Evolutionary conservation across 2,113 vertebrate species (phyloP).

Genomic region (Pseudonaja textilis): DNA sequence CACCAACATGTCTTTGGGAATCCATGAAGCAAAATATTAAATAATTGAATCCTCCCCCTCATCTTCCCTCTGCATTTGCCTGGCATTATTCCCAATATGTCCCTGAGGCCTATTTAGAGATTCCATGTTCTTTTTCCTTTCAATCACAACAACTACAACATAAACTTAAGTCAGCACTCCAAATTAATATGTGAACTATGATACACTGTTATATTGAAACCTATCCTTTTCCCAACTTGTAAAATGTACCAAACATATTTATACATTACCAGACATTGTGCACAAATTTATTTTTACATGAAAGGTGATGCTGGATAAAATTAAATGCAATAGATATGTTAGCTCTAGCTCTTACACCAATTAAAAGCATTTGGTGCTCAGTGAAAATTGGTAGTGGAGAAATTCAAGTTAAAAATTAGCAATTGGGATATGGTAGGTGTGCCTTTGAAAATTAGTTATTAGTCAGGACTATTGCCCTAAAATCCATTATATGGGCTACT

Average conservation of each 20-base stretch:
- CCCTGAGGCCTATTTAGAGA: not conserved
- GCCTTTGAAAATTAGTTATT: not conserved
- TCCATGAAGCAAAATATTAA: not conserved
- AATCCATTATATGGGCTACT: not conserved
- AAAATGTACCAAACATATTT: not conserved
- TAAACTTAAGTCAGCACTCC: not conserved
- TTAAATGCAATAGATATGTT: not conserved
- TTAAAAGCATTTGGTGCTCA: not conserved
- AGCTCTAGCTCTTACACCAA: not conserved
- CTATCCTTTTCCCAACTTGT: not conserved
- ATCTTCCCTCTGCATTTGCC: not conserved
- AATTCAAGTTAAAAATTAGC: not conserved
- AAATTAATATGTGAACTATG: not conserved
- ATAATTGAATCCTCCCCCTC: not conserved
- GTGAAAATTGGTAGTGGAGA: not conserved
- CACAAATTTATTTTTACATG: not conserved
- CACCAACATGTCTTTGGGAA: not conserved
- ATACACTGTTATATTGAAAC: not conserved
- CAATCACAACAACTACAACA: not conserved
- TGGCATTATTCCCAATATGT: not conserved
- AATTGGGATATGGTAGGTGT: not conserved
- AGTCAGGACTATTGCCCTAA: not conserved
- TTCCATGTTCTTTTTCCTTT: not conserved
- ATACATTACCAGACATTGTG: not conserved
- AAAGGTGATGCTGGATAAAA: not conserved